These are phyloP conservation scores for Scytalopus superciliaris DNA, from an alignment of 2,113 vertebrate species.

Conservation along the genomic window DNA sequence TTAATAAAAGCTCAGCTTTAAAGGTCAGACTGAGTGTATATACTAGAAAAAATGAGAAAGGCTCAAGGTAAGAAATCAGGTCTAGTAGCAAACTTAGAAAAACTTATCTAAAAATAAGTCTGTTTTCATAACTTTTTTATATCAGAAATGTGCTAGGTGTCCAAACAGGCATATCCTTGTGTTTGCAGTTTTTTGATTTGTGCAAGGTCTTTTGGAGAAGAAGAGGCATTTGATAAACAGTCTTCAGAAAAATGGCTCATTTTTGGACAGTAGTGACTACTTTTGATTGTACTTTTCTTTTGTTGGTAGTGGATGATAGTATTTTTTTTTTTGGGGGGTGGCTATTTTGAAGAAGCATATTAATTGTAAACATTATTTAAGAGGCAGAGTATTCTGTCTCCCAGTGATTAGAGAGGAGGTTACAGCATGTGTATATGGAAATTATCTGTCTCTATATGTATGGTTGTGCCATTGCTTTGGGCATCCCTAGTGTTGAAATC, in stretches of 20 bases:
- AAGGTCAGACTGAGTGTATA: neutral
- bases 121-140: neutral
- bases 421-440: neutral
- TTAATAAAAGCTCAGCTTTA: neutral
- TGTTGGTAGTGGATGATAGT: neutral
- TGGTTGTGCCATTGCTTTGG: neutral
- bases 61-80: neutral
- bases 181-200: neutral
- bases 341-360: neutral
- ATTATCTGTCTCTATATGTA: fast-evolving
- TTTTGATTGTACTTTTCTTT: neutral
- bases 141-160: neutral
- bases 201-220: neutral
- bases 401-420: neutral
- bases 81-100: neutral
- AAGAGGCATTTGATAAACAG: neutral
- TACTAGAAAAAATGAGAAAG: neutral
- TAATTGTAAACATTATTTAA: neutral
- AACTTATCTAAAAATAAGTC: neutral
- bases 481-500: neutral
- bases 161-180: neutral
- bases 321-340: neutral
- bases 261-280: neutral
- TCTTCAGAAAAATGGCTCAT: neutral
- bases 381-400: neutral